Evolutionary conservation across 2,888 invertebrate genomes (phyloP), one percentile per base, ranked within the genome.

Genomic region (Cheilosia pagana): DNA sequence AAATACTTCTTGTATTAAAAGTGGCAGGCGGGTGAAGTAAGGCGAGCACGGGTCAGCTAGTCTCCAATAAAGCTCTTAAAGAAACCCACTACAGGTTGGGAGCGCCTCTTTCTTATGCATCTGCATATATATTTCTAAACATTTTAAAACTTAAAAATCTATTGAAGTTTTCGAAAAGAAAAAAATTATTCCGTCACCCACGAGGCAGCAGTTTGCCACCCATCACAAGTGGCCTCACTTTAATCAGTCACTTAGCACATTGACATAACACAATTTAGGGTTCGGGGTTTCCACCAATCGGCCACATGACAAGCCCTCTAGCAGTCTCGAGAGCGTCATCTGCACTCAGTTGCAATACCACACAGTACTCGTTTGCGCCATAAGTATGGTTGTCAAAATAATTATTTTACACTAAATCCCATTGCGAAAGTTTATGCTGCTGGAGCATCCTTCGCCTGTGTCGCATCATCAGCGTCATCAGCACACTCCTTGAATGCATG

Each of bases 361-460:
- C 50, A 83, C 45, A 19, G 6, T 16, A n/a, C 43, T 41, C n/a
- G 82, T 78, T 31, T 16, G 50, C 41, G 41, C 57, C 68, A 68
- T 41, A 16, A 70, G 76, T 70, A 59, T 4, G 14, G 14, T 23
- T 85, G 85, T 76, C 85, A 85, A 85, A 85, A 85, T 81, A 85
- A 85, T 85, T 85, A 85, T 85, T 85, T 85, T 85, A 81, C 81
- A 81, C 81, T 67, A 81, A 85, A 81, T 85, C 71, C 85, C 85
- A 81, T 75, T 81, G 81, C 71, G 67, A 85, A 81, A 85, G 75
- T 81, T 85, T 75, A 65, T 71, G 65, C 65, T 71, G 85, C 53
- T 79, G 59, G 79, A 85, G 71, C 70, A 65, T 85, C 85, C 65
- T 81, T 76, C 50, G 85, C 75, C 75, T 85, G 79, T 81, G 85